Evolutionary conservation across 2,797 vertebrate species (phyloP).

Genomic region (Chelon auratus): DNA sequence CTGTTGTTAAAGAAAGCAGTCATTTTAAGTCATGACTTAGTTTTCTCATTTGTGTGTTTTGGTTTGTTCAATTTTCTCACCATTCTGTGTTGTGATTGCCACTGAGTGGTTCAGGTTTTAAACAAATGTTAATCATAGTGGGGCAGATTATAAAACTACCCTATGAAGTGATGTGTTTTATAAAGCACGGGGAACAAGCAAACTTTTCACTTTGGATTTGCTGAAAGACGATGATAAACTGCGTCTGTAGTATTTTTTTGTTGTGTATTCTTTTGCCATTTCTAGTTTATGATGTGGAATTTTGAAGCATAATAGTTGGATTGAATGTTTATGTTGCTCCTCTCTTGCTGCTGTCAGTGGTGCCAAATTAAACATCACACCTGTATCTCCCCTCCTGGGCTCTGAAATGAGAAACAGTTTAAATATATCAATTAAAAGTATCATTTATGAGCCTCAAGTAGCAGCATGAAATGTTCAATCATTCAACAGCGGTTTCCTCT

Average conservation of each 20-base stretch:
- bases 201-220: not conserved
- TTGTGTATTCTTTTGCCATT: not conserved
- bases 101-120: not conserved
- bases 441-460: slow-evolving; percentile 9
- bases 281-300: not conserved
- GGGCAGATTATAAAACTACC: not conserved
- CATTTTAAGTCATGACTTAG: not conserved
- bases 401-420: slow-evolving; percentile 16
- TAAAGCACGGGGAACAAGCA: not conserved
- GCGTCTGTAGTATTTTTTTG: not conserved
- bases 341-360: not conserved
- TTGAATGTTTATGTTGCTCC: not conserved
- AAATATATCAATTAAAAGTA: slow-evolving; percentile 32
- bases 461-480: slow-evolving; percentile 23
- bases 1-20: no score
- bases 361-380: slow-evolving; percentile 18
- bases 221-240: not conserved
- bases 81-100: not conserved
- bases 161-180: not conserved
- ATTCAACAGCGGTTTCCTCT: slow-evolving; percentile 22
- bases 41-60: slow-evolving; percentile 10
- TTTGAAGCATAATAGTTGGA: not conserved
- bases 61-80: not conserved
- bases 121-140: no score
- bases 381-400: not conserved